phyloP scores from a whole-genome alignment of 2,797 vertebrate genomes.

The Gambelia wislizenii region DNA sequence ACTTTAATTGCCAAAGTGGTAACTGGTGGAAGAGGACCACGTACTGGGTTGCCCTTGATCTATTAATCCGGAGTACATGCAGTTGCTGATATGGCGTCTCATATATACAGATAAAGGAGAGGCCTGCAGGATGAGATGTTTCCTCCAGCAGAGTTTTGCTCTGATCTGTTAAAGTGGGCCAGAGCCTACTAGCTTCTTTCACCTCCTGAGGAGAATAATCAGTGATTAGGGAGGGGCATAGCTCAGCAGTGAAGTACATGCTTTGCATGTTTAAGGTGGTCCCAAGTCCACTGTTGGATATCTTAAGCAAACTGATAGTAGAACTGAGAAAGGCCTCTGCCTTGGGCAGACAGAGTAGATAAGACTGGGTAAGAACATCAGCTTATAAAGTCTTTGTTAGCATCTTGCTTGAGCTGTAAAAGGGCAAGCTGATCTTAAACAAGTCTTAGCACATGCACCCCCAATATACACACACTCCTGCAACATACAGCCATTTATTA shows the following conservation, averaged over 20 bases:
- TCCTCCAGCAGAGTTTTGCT: conserved; percentile 38
- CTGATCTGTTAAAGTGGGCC: conserved; percentile 13
- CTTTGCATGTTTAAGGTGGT: conserved; percentile 8
- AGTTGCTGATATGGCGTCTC: conserved; percentile 28
- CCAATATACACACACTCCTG: not conserved
- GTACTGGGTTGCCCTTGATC: conserved; percentile 65
- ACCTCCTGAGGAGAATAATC: conserved; percentile 27
- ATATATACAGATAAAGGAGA: conserved; percentile 50
- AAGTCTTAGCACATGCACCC: not conserved
- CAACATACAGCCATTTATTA: not conserved
- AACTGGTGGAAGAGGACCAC: conserved; percentile 46
- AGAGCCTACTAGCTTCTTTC: conserved; percentile 14
- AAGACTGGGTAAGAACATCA: not conserved
- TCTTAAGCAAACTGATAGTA: not conserved
- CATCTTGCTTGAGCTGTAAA: not conserved
- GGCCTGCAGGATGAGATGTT: conserved; percentile 37
- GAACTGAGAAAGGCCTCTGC: not conserved
- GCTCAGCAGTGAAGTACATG: not conserved
- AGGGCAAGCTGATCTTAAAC: not conserved
- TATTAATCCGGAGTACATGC: conserved; percentile 32
- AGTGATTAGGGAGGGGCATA: conserved; percentile 4
- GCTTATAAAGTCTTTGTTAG: not conserved
- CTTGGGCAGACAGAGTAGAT: not conserved
- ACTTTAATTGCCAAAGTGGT: conserved; percentile 57
- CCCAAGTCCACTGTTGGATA: not conserved